phyloP scores from a whole-genome alignment of 1,140 invertebrate genomes.

The Lordiphosa mommai region DNA sequence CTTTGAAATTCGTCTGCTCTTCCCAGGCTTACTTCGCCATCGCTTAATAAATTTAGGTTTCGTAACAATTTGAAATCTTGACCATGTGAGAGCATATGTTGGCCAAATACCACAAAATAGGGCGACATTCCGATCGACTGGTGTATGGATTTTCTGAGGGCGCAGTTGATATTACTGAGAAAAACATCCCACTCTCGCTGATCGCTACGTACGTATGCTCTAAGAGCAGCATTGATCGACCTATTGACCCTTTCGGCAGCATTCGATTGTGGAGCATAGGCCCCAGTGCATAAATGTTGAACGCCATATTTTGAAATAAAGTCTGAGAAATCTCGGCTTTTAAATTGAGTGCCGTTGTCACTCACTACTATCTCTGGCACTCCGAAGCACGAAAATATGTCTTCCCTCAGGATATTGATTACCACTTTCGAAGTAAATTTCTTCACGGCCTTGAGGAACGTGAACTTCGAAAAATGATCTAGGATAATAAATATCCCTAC shows the following conservation, averaged over 20 bases:
- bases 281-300: conserved; percentile 4
- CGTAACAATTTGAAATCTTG: not conserved
- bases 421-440: not conserved
- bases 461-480: not conserved
- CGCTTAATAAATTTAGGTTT: not conserved
- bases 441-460: not conserved
- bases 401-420: not conserved
- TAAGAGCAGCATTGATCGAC: not conserved
- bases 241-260: conserved; percentile 10
- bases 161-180: conserved; percentile 8
- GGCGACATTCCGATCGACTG: conserved; percentile 15
- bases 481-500: not conserved
- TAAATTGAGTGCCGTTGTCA: conserved; percentile 6
- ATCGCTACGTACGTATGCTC: not conserved
- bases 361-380: not conserved
- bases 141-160: conserved; percentile 1
- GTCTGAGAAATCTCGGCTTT: not conserved
- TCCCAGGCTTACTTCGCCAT: not conserved
- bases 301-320: conserved; percentile 1
- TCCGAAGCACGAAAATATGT: not conserved
- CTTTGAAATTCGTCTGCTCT: not conserved
- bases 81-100: conserved; percentile 12
- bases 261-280: conserved; percentile 11
- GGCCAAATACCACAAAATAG: conserved; percentile 4
- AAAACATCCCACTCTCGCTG: conserved; percentile 9